Evolutionary conservation across 2,888 invertebrate genomes (phyloP).

Genomic region (Epinotia brunnichana): DNA sequence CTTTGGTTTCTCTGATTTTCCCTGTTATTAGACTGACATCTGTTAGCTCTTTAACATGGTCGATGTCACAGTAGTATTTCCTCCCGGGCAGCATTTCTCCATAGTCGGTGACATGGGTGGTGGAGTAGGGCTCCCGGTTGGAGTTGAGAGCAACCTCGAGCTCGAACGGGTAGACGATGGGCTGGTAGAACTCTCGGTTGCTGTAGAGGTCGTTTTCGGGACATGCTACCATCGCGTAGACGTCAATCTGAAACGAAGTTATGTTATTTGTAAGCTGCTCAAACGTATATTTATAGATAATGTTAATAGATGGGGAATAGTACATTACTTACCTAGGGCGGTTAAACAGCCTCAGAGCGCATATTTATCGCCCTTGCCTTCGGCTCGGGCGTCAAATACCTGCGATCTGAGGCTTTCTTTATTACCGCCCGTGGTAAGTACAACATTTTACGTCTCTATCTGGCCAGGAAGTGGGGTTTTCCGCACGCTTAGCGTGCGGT

Average conservation of each 20-base stretch:
- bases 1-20: conserved; percentile 82
- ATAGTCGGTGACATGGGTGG: conserved; percentile 89
- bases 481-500: too few relatives aligned
- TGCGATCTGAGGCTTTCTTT: too few relatives aligned
- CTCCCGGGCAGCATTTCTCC: conserved; percentile 88
- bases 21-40: conserved; percentile 92
- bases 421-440: too few relatives aligned
- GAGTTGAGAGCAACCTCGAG: conserved; percentile 92
- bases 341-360: too few relatives aligned
- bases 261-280: background rate
- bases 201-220: conserved; percentile 94
- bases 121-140: conserved; percentile 81
- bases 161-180: conserved; percentile 96
- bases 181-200: conserved; percentile 93
- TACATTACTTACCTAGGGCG: too few relatives aligned
- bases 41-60: conserved; percentile 67
- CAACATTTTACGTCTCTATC: too few relatives aligned
- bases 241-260: conserved; percentile 87
- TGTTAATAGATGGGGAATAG: too few relatives aligned
- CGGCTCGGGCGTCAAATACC: too few relatives aligned
- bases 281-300: too few relatives aligned
- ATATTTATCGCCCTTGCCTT: too few relatives aligned
- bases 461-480: too few relatives aligned
- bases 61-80: conserved; percentile 76
- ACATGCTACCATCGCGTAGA: conserved; percentile 96